Conservation (phyloP, 2,888 invertebrate genomes). For the Seladonia tumulorum region DNA sequence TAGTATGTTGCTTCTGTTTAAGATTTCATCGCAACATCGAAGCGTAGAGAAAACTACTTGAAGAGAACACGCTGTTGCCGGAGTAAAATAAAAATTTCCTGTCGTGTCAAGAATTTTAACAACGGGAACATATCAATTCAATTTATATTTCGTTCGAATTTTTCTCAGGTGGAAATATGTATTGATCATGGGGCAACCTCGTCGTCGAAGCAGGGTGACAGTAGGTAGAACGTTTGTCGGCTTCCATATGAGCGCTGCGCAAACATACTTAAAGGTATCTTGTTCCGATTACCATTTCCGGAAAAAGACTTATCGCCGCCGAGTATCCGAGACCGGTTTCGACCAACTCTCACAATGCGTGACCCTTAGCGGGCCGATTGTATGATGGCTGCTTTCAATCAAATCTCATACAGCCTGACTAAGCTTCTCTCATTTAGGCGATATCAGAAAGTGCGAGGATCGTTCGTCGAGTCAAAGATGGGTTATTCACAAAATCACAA, state of each 20-base stretch:
- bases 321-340: background rate
- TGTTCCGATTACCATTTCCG: conserved; percentile 18
- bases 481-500: background rate
- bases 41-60: no score
- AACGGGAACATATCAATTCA: no score
- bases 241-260: conserved; percentile 13
- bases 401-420: background rate
- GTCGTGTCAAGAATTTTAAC: no score
- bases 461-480: background rate
- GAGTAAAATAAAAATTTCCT: no score
- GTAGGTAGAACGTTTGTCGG: conserved; percentile 16
- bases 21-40: background rate
- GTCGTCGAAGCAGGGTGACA: conserved; percentile 11
- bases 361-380: background rate
- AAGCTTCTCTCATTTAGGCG: background rate
- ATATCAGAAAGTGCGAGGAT: background rate
- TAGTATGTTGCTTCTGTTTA: background rate
- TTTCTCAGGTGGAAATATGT: conserved; percentile 13
- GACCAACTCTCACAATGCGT: background rate
- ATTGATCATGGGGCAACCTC: background rate
- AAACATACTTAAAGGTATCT: conserved; percentile 36
- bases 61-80: no score
- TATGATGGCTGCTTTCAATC: background rate
- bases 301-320: conserved; percentile 26
- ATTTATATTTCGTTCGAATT: background rate